Conservation (phyloP, 1,140 invertebrate species). For the Marisa cornuarietis region DNA sequence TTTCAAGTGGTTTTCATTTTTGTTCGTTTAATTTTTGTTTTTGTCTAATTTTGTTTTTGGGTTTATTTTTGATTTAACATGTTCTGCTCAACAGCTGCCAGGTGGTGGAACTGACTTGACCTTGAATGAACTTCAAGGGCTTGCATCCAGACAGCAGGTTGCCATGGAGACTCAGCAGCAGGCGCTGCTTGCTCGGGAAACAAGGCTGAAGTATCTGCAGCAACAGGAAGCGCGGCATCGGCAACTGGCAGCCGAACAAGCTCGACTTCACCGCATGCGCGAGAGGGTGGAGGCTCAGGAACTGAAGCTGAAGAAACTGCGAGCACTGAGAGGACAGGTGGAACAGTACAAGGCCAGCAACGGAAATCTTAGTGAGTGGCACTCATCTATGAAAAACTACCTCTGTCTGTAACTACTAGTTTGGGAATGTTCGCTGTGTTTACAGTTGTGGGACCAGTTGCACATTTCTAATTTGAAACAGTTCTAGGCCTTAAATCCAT, state of each 20-base stretch:
- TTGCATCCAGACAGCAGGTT: conserved; percentile 93
- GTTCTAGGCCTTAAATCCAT: too few relatives aligned
- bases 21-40: too few relatives aligned
- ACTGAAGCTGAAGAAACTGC: conserved; percentile 87
- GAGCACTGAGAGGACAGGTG: conserved; percentile 89
- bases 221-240: conserved; percentile 87
- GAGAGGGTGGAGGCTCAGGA: conserved; percentile 94
- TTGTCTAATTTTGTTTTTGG: too few relatives aligned
- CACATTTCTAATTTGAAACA: too few relatives aligned
- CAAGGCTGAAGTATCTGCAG: conserved; percentile 92
- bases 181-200: conserved; percentile 88
- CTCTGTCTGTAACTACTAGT: not conserved
- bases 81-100: conserved; percentile 76
- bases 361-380: conserved; percentile 87
- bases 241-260: conserved; percentile 86
- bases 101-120: conserved; percentile 79
- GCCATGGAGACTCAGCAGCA: conserved; percentile 94
- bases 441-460: not conserved
- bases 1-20: too few relatives aligned
- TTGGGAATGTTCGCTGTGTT: not conserved
- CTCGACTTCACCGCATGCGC: conserved; percentile 83
- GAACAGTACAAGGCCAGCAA: conserved; percentile 90
- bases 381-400: not conserved
- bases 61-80: not conserved
- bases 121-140: conserved; percentile 91